Conservation (phyloP, 2,113 vertebrate genomes). For the Amphiprion ocellaris region DNA sequence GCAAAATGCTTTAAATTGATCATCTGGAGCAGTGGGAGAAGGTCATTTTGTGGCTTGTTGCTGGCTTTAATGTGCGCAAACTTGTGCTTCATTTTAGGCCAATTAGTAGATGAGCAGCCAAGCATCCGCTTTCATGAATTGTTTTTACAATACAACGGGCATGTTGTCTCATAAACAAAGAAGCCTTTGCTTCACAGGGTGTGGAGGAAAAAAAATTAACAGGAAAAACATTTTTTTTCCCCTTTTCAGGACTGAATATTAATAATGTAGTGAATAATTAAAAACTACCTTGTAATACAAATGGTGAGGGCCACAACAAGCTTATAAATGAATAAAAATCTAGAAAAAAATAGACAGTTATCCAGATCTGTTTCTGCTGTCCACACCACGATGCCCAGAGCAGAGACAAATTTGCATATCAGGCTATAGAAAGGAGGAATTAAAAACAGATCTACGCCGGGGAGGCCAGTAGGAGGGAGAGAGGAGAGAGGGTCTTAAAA, state of each 20-base stretch:
- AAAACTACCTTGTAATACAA: conserved; percentile 50
- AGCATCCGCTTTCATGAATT: not conserved
- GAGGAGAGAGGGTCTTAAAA: conserved; percentile 85
- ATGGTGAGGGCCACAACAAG: conserved; percentile 44
- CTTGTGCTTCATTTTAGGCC: conserved; percentile 58
- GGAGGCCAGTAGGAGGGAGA: conserved; percentile 15
- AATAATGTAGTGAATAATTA: conserved; percentile 5
- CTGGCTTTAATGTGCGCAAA: conserved; percentile 28
- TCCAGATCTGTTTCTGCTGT: conserved; percentile 45
- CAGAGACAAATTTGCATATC: conserved; percentile 51
- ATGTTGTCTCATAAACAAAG: conserved; percentile 15
- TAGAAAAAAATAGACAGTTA: conserved; percentile 46
- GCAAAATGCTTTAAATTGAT: too few relatives aligned
- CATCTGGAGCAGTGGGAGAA: too few relatives aligned
- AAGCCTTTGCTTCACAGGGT: not conserved
- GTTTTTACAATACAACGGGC: not conserved
- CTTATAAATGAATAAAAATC: conserved; percentile 54
- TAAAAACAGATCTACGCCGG: conserved; percentile 49
- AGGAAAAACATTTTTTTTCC: not conserved
- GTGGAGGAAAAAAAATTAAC: not conserved
- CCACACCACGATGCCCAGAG: not conserved
- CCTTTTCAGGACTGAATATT: conserved; percentile 7
- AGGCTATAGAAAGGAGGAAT: conserved; percentile 52
- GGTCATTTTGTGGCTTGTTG: not conserved
- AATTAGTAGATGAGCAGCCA: conserved; percentile 32